These are phyloP conservation scores for Alosa sapidissima DNA, from an alignment of 2,797 vertebrate genomes.

Conservation along the genomic window DNA sequence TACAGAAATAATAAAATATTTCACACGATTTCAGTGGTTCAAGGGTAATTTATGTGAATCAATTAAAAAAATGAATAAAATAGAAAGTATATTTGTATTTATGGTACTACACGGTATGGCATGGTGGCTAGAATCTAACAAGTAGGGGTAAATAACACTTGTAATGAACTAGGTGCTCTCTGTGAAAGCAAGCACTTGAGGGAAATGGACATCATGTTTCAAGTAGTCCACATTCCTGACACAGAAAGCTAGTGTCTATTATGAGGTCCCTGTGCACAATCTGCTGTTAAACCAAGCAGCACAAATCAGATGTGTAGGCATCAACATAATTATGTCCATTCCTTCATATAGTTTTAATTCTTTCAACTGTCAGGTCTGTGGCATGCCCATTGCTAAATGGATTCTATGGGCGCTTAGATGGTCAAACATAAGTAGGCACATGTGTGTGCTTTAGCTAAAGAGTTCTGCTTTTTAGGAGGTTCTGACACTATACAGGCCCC, in stretches of 20 bases:
- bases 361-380: slow-evolving; percentile 11
- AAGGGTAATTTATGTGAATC: not conserved
- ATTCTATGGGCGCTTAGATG: slow-evolving; percentile 4
- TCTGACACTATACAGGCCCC: not conserved
- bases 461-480: not conserved
- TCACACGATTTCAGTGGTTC: not conserved
- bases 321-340: slow-evolving; percentile 13
- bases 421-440: slow-evolving; percentile 27
- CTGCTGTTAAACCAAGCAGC: slow-evolving; percentile 5
- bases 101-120: not conserved
- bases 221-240: not conserved
- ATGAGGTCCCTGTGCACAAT: not conserved
- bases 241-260: not conserved
- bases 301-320: slow-evolving; percentile 9
- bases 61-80: not conserved
- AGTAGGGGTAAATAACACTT: not conserved
- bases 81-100: not conserved
- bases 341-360: slow-evolving; percentile 16
- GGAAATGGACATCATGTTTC: not conserved
- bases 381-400: slow-evolving; percentile 14
- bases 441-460: slow-evolving; percentile 9
- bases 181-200: not conserved
- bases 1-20: not conserved
- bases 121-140: not conserved
- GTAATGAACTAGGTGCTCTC: not conserved